These are phyloP conservation scores for Zonitis immaculata DNA, from an alignment of 2,888 invertebrate genomes.

Conservation along the genomic window DNA sequence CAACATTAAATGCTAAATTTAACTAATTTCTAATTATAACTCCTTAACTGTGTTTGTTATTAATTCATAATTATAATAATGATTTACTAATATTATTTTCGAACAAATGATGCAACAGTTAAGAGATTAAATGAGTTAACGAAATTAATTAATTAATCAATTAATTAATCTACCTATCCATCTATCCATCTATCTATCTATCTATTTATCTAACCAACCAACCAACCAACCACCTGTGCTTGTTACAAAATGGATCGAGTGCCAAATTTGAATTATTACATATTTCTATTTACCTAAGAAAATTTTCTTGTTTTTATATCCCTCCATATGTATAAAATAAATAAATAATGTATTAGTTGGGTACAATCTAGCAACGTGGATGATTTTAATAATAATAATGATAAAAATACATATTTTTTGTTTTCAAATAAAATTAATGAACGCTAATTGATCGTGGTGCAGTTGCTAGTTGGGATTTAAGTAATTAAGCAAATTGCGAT, in stretches of 20 bases:
- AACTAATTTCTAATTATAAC: slow-evolving; percentile 6
- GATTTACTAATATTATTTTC: too few species aligned
- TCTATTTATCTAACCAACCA: too few species aligned
- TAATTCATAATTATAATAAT: too few species aligned
- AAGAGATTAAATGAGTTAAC: neutral
- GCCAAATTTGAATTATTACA: slow-evolving; percentile 28
- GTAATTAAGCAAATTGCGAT: slow-evolving; percentile 47
- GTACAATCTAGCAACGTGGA: slow-evolving; percentile 25
- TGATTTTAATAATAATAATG: slow-evolving; percentile 4
- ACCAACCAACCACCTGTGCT: slow-evolving; percentile 28
- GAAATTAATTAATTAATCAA: neutral
- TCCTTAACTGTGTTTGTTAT: slow-evolving; percentile 14
- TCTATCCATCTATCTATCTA: too few species aligned
- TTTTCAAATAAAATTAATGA: too few species aligned
- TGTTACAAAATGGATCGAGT: slow-evolving; percentile 28
- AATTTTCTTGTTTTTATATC: slow-evolving; percentile 34
- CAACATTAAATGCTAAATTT: slow-evolving; percentile 12
- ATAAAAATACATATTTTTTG: slow-evolving; percentile 1
- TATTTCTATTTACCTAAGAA: slow-evolving; percentile 37
- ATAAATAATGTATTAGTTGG: slow-evolving; percentile 37
- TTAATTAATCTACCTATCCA: slow-evolving; percentile 11
- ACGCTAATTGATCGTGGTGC: slow-evolving; percentile 23
- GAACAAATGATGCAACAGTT: slow-evolving; percentile 5
- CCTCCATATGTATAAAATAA: slow-evolving; percentile 37
- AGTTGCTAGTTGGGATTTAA: slow-evolving; percentile 28